Evolutionary conservation across 2,888 invertebrate species (phyloP).

Genomic region (Agrotis exclamationis): DNA sequence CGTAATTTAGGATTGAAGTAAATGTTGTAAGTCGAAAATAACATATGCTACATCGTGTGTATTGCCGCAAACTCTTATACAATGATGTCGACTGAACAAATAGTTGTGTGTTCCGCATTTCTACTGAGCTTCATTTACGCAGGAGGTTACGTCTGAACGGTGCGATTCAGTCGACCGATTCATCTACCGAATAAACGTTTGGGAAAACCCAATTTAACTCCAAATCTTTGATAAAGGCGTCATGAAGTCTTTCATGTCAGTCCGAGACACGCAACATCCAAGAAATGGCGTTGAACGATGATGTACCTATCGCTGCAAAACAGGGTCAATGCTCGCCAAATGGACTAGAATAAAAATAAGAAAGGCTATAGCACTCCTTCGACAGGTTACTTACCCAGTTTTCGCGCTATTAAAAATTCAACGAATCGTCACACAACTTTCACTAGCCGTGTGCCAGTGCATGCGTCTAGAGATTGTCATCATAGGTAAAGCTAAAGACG

Average conservation of each 20-base stretch:
- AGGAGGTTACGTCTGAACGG: constrained; percentile 81
- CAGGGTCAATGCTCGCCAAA: constrained; percentile 84
- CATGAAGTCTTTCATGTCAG: constrained; percentile 22
- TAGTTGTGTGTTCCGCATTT: constrained; percentile 91
- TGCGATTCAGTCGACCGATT: constrained; percentile 74
- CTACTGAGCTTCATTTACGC: constrained; percentile 89
- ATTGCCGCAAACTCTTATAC: constrained; percentile 90
- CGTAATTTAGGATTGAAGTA: constrained; percentile 88
- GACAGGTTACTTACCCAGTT: constrained; percentile 87
- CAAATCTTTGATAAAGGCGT: constrained; percentile 8
- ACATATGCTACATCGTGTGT: constrained; percentile 86
- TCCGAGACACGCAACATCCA: constrained; percentile 62
- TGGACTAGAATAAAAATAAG: constrained; percentile 86
- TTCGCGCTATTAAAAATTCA: constrained; percentile 88
- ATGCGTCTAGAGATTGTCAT: constrained; percentile 70
- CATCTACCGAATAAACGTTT: constrained; percentile 69
- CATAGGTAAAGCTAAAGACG: constrained; percentile 62
- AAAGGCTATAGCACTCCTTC: constrained; percentile 85
- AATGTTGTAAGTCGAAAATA: constrained; percentile 90
- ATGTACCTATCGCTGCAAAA: constrained; percentile 71
- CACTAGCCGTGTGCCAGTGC: constrained; percentile 81
- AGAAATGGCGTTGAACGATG: constrained; percentile 64
- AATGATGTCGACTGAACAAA: constrained; percentile 90
- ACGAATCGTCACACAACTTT: constrained; percentile 89
- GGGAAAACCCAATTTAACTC: constrained; percentile 54